Evolutionary conservation across 1,140 invertebrate genomes (phyloP).

Genomic region (Philotrypesis tridentata): DNA sequence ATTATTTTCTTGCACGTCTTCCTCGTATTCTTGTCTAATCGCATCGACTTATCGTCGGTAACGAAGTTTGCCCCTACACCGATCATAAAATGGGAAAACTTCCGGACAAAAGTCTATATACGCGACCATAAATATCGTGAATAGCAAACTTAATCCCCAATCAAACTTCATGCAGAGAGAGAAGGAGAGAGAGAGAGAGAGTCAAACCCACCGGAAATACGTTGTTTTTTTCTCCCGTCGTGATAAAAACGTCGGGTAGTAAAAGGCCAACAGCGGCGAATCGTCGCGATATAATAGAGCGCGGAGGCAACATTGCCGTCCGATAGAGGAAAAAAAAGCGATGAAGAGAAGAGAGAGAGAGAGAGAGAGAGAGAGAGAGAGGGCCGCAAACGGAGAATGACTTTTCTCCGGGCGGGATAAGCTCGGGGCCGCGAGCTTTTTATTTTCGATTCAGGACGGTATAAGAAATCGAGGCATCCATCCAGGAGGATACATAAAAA

Average conservation of each 20-base stretch:
- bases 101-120: no score
- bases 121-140: no score
- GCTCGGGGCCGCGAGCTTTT: conserved; percentile 12
- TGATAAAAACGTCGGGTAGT: background rate
- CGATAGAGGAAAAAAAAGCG: background rate
- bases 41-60: no score
- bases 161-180: no score
- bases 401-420: conserved; percentile 3
- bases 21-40: no score
- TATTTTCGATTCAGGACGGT: conserved; percentile 31
- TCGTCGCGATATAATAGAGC: conserved; percentile 14
- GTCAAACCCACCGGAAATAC: no score
- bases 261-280: no score
- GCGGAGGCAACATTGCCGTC: conserved; percentile 3
- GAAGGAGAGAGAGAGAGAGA: no score
- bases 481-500: conserved; percentile 28
- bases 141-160: no score
- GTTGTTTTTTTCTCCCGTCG: no score
- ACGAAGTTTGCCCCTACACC: no score
- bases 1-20: background rate
- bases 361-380: background rate
- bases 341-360: background rate
- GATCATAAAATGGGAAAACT: no score
- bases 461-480: conserved; percentile 4
- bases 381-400: background rate